Conservation (phyloP, 2,888 invertebrate genomes). For the Acleris cristana region DNA sequence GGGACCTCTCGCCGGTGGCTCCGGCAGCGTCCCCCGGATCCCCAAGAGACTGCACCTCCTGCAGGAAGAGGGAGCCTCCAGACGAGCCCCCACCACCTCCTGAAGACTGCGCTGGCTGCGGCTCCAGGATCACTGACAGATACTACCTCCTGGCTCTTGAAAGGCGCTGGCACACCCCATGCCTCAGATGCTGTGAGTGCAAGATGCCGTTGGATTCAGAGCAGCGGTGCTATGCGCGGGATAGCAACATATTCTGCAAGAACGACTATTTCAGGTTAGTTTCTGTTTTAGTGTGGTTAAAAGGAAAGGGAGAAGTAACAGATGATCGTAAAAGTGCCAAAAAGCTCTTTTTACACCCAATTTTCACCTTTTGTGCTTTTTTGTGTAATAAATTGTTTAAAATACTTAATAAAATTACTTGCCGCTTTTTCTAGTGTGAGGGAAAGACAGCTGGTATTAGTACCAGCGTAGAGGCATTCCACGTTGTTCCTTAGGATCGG, state of each 20-base stretch:
- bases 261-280: conserved; percentile 98
- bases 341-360: too few species aligned
- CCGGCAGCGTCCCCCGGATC: conserved; percentile 86
- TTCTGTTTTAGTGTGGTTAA: neutral
- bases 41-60: conserved; percentile 84
- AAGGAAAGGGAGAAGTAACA: too few species aligned
- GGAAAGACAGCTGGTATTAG: too few species aligned
- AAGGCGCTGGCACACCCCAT: conserved; percentile 96
- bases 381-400: too few species aligned
- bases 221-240: conserved; percentile 95
- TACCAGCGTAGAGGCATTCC: too few species aligned
- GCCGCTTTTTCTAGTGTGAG: too few species aligned
- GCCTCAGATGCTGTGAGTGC: conserved; percentile 96
- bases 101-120: conserved; percentile 92
- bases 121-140: conserved; percentile 92
- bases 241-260: conserved; percentile 97
- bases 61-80: conserved; percentile 83
- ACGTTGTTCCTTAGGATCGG: too few species aligned
- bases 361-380: too few species aligned
- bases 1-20: conserved; percentile 89
- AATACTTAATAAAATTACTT: too few species aligned
- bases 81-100: conserved; percentile 75
- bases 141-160: conserved; percentile 96
- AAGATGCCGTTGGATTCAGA: conserved; percentile 94
- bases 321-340: too few species aligned